Base-by-base conservation (phyloP, 1,140 invertebrate genomes). In the Doryteuthis pealeii region DNA sequence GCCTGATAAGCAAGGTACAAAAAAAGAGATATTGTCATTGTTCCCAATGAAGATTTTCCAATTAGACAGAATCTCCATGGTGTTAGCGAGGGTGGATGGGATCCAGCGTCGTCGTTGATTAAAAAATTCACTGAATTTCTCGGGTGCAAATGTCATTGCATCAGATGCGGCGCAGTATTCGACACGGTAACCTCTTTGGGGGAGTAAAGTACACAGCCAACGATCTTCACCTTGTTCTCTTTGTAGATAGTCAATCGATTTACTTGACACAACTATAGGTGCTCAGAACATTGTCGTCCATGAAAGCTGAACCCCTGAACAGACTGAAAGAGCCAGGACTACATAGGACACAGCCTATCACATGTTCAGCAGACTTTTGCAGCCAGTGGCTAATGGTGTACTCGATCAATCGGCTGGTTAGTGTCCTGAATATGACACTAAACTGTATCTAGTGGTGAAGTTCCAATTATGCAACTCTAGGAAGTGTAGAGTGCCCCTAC, bases 101-200 rank as follows among this genome's bases (percentile, higher is more conserved):
- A 90, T 89, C 91, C 91, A 92, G 22, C 91, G 83, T 45, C 92
- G 83, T 32, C 91, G 81, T 79, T 92, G 91, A 76, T 91, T 91
- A 81, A 91, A 92, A 83, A 92, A 92, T 82, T 92, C 85, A 4
- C 82, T 80, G 75, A 88, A 88, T 0, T 78, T 81, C 71, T 99
- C 97, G 0, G 96, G 96, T 0, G 91, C 91, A 81, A 99, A 96
- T 18, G 97, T 99, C 86, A 98, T 96, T 31, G 97, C 97, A 85
- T 99, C 97, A 30, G 96, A 95, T 28, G 97, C 97, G 84, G 97
- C 97, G 79, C 95, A 98, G 86, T 99, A 99, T 89, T 99, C 97
- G 69, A 99, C 96, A 75, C 97, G 92, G 88, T 99, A 99, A 18
- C 98, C 98, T 90, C 97, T 91, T 89, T 99, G 96, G 18, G 98